Conservation (phyloP, 2,113 vertebrate species). For the Craseonycteris thonglongyai region DNA sequence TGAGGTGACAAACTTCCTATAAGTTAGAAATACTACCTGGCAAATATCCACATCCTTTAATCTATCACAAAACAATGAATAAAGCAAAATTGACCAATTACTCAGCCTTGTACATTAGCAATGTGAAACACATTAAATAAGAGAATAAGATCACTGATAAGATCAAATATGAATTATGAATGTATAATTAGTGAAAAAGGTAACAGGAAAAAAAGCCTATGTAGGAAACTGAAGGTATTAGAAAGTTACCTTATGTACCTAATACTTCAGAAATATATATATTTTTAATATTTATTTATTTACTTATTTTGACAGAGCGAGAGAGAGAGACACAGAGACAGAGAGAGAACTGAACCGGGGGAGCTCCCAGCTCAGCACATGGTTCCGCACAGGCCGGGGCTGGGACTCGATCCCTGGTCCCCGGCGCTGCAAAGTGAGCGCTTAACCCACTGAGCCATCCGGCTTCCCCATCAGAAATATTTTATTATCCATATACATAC, state of each 20-base stretch:
- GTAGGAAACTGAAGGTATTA: neutral
- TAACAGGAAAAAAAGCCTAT: neutral
- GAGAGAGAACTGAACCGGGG: no score
- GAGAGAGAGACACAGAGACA: no score
- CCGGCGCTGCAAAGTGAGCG: no score
- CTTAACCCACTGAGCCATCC: no score
- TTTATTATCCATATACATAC: neutral
- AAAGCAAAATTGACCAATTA: neutral
- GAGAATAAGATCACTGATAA: neutral
- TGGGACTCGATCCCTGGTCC: no score
- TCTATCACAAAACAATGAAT: neutral
- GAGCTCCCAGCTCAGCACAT: no score
- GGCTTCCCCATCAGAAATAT: no score
- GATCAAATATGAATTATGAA: neutral
- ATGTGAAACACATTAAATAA: neutral
- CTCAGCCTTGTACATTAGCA: neutral
- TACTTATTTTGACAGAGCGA: no score
- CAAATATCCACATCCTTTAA: neutral
- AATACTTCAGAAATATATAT: no score
- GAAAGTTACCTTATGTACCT: neutral
- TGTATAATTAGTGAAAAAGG: neutral
- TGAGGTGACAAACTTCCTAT: neutral
- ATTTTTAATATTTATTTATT: no score
- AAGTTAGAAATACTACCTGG: neutral
- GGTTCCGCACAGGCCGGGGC: no score